Percentiles rank a stretch among this genome's conserved stretches.
Evolutionary conservation across 2,797 vertebrate species (phyloP).

Genomic region (Eupleurogrammus muticus): DNA sequence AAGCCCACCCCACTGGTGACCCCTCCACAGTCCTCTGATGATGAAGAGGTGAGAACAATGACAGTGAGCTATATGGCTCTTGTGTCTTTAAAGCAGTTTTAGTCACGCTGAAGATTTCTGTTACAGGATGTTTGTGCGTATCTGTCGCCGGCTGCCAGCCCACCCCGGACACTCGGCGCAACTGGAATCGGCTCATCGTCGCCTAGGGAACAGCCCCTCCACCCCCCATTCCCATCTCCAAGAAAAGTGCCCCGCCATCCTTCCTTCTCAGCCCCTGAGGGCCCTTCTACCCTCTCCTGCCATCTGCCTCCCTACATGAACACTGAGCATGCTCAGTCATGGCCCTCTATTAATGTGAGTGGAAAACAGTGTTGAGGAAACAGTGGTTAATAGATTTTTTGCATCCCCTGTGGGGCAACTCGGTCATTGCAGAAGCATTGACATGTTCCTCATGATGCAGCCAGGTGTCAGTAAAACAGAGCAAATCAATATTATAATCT

Average conservation of each 20-base stretch:
- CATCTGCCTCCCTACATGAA: conserved; percentile 85
- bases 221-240: conserved; percentile 82
- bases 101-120: not conserved
- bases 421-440: not conserved
- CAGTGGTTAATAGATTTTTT: not conserved
- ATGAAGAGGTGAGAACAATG: conserved; percentile 82
- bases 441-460: no score
- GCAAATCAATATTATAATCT: no score
- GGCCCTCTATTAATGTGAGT: conserved; percentile 93
- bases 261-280: conserved; percentile 83
- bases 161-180: conserved; percentile 65
- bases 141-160: conserved; percentile 62
- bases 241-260: conserved; percentile 89
- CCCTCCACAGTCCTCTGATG: conserved; percentile 85
- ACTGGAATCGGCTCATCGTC: conserved; percentile 47
- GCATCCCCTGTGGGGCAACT: not conserved
- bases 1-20: conserved; percentile 75
- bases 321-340: conserved; percentile 91
- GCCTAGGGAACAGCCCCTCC: conserved; percentile 85
- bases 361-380: conserved; percentile 59
- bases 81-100: not conserved
- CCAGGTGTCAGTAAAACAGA: no score
- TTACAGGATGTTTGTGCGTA: conserved; percentile 58
- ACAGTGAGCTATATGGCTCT: not conserved
- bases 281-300: conserved; percentile 71